Evolutionary conservation across 2,797 vertebrate genomes (phyloP), one percentile per base, ranked within the genome.

Genomic region (Coregonus suidteri): DNA sequence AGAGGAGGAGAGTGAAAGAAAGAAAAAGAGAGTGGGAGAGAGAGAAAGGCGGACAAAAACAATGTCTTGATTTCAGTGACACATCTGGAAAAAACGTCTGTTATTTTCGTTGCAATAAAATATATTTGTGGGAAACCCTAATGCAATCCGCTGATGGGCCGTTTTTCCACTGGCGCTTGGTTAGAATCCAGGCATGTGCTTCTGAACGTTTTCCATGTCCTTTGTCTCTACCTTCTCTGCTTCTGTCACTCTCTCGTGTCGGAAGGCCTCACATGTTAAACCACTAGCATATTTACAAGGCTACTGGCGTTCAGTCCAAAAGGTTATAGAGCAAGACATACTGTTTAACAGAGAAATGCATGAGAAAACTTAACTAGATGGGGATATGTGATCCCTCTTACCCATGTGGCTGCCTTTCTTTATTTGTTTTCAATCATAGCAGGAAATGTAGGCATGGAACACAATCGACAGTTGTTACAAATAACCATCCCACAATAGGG

Each of bases 81-180:
- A 83, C 84, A 87, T 90, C 85, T 88, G 90, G 90, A 90, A 90
- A 87, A 91, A 88, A 76, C 5, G 6, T 77, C 73, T 74, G 71
- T 64, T 76, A 31, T 80, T 79, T 82, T 78, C 77, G 80, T 86
- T 74, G 84, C 85, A 85, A 78, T 80, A 82, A 83, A 79, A 82
- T 82, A 77, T 88, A 81, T 91, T 93, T 94, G 91, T 85, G 90
- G 91, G 87, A 85, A 91, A 84, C 88, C 90, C 86, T 85, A 81
- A 82, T 87, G 89, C 84, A 85, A 88, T 90, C 82, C 90, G 93
- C 93, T 94, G 93, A 94, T 88, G 85, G 67, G 66, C 86, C 75
- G 59, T 81, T 91, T 94, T 93, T 93, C 92, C 93, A 90, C 89
- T 92, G 89, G 90, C 85, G 83, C 88, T 91, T 81, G 88, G 89